Evolutionary conservation across 2,797 vertebrate species (phyloP), one percentile per base, ranked within the genome.

Genomic region (Enteromius trimaculatus): DNA sequence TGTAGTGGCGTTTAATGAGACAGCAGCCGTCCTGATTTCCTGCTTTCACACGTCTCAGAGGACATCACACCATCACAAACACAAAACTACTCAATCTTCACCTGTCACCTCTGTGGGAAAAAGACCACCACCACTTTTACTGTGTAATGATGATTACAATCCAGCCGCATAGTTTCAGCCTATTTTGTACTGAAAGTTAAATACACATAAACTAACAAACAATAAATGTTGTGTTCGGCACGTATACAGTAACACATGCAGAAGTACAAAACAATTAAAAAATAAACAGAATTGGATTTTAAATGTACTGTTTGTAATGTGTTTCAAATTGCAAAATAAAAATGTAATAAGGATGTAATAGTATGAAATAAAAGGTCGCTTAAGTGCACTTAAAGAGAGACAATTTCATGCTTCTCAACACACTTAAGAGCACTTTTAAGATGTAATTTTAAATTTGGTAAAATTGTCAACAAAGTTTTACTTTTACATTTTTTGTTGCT

Each of bases 1-100:
- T 89, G 89, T 84, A 89, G 84, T 90, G 92, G 88, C 88, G 84
- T 93, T 94, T 94, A 94, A 95, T 94, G 93, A 93, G 92, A 90
- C 92, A 92, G 90, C 51, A 81, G 91, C 92, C 87, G 88, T 92
- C 92, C 88, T 71, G 88, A 85, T 89, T 94, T 95, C 95, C 95
- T 95, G 93, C 89, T 89, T 90, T 92, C 88, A 86, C 88, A 91
- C 91, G 89, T 87, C 89, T 86, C 91, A 87, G 86, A 85, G 81
- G 39, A 89, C 85, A 87, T 90, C 88, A 64, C 81, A 86, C 79
- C 84, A 65, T 79, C 68, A 85, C 66, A 77, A 65, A 68, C 76
- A 76, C 58, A 81, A 11, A 86, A 34, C 51, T 47, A 82, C 58
- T 51, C 21, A 64, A 85, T 86, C 81, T 71, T 87, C 79, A 82